A percentile compares a stretch with the other conserved stretches of the same genome.
phyloP scores from a whole-genome alignment of 2,113 vertebrate species.

The Marcusenius ussheri region DNA sequence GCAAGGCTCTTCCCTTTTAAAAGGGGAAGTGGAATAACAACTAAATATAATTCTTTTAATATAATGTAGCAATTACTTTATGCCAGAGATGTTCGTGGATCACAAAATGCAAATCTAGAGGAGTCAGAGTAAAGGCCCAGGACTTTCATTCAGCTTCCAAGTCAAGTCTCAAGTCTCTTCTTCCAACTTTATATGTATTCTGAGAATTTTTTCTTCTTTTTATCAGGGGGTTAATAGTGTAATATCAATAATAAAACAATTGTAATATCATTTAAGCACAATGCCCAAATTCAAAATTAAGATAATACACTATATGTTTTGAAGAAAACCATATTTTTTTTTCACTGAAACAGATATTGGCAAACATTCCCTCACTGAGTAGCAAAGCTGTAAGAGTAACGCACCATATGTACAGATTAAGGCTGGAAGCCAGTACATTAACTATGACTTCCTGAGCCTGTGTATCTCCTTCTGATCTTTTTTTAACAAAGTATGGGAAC shows the following conservation, averaged over 20 bases:
- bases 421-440: neutral
- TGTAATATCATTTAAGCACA: neutral
- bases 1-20: neutral
- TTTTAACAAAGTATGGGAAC: neutral
- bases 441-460: neutral
- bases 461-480: neutral
- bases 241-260: neutral
- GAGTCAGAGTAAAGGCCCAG: no score
- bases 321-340: neutral
- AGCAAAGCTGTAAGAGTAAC: neutral
- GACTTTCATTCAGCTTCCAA: no score
- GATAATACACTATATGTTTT: neutral
- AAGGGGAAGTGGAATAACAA: neutral
- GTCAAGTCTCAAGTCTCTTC: neutral
- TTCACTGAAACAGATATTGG: neutral
- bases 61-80: neutral
- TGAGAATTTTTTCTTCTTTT: neutral
- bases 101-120: neutral
- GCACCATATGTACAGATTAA: neutral
- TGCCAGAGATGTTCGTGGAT: neutral
- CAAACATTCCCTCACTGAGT: neutral
- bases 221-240: neutral
- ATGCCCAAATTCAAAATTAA: neutral
- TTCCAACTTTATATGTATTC: neutral
- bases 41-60: neutral